Conservation (phyloP, 2,113 vertebrate genomes). For the Coracopsis vasa region DNA sequence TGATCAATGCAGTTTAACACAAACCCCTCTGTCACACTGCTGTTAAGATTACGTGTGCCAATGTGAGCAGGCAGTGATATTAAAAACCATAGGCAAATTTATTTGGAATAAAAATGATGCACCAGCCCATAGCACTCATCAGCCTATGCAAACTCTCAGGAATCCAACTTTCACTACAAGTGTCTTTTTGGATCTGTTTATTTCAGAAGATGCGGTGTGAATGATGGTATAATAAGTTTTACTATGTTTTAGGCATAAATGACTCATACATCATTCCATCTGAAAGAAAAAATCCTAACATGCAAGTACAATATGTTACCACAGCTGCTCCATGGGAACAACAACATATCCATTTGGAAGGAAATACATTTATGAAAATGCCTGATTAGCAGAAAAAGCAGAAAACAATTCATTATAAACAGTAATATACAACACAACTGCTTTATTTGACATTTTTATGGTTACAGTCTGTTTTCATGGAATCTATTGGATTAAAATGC, state of each 20-base stretch:
- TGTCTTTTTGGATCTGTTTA: constrained; percentile 8
- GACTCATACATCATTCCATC: constrained; percentile 12
- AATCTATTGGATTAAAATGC: not conserved
- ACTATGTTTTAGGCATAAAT: constrained; percentile 36
- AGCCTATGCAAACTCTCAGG: not conserved
- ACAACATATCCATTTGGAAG: constrained; percentile 20
- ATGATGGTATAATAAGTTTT: constrained; percentile 25
- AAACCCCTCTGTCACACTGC: not conserved
- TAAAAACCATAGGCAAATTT: not conserved
- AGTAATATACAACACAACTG: not conserved
- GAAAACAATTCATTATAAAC: constrained; percentile 51
- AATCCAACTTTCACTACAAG: not conserved
- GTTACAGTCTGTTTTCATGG: not conserved
- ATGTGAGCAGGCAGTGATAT: not conserved
- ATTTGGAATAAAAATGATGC: not conserved
- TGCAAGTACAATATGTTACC: not conserved
- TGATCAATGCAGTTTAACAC: constrained; percentile 8
- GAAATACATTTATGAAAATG: constrained; percentile 41
- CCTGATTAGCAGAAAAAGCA: constrained; percentile 41
- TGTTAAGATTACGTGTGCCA: not conserved
- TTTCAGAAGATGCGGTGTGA: constrained; percentile 26
- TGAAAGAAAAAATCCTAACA: constrained; percentile 26
- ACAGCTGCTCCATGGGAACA: constrained; percentile 35
- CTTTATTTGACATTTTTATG: constrained; percentile 21
- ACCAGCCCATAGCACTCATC: not conserved